A percentile compares a stretch with the other conserved stretches of the same genome.
These are phyloP conservation scores for Esperia sulphurella DNA, from an alignment of 2,888 invertebrate species.

Conservation along the genomic window DNA sequence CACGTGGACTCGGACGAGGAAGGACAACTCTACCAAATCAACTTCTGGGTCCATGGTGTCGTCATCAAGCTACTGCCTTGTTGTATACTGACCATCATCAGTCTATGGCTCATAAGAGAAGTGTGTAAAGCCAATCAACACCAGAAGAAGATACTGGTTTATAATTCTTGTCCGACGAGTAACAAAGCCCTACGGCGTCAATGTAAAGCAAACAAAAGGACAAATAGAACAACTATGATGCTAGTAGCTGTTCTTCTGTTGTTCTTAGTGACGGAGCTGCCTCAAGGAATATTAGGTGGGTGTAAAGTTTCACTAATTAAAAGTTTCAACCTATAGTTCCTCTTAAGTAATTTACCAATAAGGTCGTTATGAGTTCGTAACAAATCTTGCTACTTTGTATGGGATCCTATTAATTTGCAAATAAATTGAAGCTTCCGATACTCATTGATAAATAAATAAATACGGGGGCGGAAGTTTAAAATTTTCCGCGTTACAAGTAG, in stretches of 20 bases:
- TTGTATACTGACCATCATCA: slow-evolving; percentile 85
- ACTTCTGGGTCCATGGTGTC: slow-evolving; percentile 90
- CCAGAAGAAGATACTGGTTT: slow-evolving; percentile 79
- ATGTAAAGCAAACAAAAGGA: slow-evolving; percentile 62
- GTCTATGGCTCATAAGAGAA: slow-evolving; percentile 84
- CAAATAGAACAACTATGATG: slow-evolving; percentile 93
- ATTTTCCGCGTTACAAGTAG: too few species aligned
- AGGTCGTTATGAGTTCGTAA: too few species aligned
- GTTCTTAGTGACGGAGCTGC: slow-evolving; percentile 93
- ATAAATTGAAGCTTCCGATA: too few species aligned
- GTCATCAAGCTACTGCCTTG: slow-evolving; percentile 90
- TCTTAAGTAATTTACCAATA: not conserved
- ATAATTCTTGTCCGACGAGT: slow-evolving; percentile 61
- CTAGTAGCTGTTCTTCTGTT: slow-evolving; percentile 91
- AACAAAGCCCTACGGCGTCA: slow-evolving; percentile 59
- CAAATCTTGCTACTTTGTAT: too few species aligned
- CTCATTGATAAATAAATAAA: too few species aligned
- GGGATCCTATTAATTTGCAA: too few species aligned
- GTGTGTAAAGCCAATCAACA: slow-evolving; percentile 85
- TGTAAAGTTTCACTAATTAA: slow-evolving; percentile 10
- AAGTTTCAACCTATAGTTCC: not conserved
- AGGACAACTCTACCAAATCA: slow-evolving; percentile 82
- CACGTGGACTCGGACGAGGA: slow-evolving; percentile 78
- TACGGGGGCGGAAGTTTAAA: too few species aligned
- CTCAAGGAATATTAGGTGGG: slow-evolving; percentile 84